Base-by-base conservation (phyloP, 2,888 invertebrate species). In the Idaea dimidiata region DNA sequence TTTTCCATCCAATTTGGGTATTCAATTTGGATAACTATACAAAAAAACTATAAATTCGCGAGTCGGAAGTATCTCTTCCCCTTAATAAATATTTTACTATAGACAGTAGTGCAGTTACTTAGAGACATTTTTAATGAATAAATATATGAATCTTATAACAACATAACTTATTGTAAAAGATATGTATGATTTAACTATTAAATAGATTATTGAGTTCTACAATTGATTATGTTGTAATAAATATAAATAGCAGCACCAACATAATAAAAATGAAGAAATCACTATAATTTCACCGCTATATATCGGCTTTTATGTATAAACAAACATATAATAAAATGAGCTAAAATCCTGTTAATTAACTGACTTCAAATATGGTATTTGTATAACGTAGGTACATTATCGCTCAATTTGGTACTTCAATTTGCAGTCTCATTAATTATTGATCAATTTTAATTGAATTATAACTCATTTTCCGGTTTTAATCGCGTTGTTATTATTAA, bases 91-190 rank as follows among this genome's bases (percentile, higher is more conserved):
- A 43, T 43, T 43, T 43, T 43, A 6, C 43, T 43, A 43, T 4
- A 43, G 43, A 43, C 43, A 43, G 43, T 3, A 3, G n/a, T 10
- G 24, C 24, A 24, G 24, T 43, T 43, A 43, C 14, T 0, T 43
- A 43, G 10, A 43, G 43, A 8, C 43, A 43, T 43, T 43, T 43
- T 43, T 3, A 43, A 43, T 71, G 73, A 73, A 71, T 76, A 61
- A 63, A 60, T 56, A 62, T 53, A 54, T 24, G 24, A 3, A 24
- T 62, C 62, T 68, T 68, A 66, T 69, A 79, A 79, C 77, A 79
- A 79, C 79, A 72, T 74, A 87, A 88, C 87, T 88, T 88, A 89
- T 82, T 80, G 69, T 89, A 88, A 88, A 79, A 84, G 90, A 91
- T 91, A 91, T 91, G 90, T 88, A 84, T 87, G 80, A 76, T 70